Evolutionary conservation across 2,113 vertebrate species (phyloP), one percentile per base, ranked within the genome.

Genomic region (Salvator merianae): DNA sequence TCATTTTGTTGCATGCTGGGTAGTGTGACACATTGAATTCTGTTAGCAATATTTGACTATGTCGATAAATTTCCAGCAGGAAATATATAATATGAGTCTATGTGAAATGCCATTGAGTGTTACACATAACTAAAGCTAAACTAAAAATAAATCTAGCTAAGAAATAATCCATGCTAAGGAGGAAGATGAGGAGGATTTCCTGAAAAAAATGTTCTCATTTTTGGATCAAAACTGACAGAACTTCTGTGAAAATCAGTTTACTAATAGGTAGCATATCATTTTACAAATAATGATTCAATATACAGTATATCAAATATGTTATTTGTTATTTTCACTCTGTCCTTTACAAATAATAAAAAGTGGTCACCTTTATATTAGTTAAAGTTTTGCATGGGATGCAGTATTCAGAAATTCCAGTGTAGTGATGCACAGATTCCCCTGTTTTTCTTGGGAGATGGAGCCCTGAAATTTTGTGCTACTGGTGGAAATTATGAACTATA

Each of bases 21-120:
- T 47, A 53, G 74, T 63, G 40, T 4, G 40, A 63, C 72, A 63
- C 4, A 75, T 71, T 79, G 34, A 20, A 65, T 79, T 79, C 40
- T 73, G 38, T 85, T 38, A 50, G 68, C 50, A 82, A 12, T 18
- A 86, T 3, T 2, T 30, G 79, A 34, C 47, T 86, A 59, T 38
- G 26, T 77, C 86, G 85, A 84, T 81, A 22, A 89, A 87, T 63
- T n/a, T 24, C 32, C 13, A 79, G 22, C 68, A 79, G 1, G 72
- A 92, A 90, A 87, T 32, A 72, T 40, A 34, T 71, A 72, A 53
- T 72, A 36, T 53, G 50, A 65, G 38, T 12, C 38, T 73, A 63
- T 30, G 28, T 73, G 36, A 72, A 65, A 66, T 0, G 0, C 20
- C 76, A 68, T 10, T 86, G 68, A 16, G 81, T 87, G 65, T 63